Evolutionary conservation across 2,888 invertebrate genomes (phyloP).

Genomic region (Silvanus unidentatus): DNA sequence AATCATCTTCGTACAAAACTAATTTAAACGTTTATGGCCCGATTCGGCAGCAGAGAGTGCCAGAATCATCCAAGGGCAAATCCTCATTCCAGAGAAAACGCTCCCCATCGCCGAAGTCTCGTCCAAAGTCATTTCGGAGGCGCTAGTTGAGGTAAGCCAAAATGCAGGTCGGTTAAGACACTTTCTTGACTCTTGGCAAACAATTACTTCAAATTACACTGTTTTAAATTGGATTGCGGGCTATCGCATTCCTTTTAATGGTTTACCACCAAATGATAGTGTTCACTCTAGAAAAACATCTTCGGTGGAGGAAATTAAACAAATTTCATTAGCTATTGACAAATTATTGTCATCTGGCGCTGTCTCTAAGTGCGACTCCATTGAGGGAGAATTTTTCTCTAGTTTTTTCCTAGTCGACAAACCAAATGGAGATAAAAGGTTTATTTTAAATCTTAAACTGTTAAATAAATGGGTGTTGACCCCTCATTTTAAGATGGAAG

Average conservation of each 20-base stretch:
- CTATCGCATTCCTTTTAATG: constrained; percentile 5
- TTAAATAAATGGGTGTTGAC: constrained; percentile 21
- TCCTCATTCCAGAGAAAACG: too few species aligned
- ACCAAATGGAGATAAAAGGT: constrained; percentile 13
- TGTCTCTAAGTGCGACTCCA: constrained; percentile 1
- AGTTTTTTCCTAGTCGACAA: constrained; percentile 12
- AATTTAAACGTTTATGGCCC: too few species aligned
- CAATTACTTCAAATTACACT: not conserved
- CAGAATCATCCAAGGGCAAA: too few species aligned
- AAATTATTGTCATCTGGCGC: constrained; percentile 3
- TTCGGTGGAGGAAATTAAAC: not conserved
- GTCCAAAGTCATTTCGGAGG: too few species aligned
- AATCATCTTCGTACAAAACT: not conserved
- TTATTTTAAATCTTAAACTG: constrained; percentile 22
- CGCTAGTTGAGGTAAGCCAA: too few species aligned
- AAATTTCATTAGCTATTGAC: not conserved
- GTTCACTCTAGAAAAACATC: not conserved
- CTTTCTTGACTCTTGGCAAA: too few species aligned
- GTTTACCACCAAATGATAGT: not conserved
- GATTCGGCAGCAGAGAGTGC: too few species aligned
- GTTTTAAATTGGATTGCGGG: constrained; percentile 2
- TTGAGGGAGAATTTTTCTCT: constrained; percentile 6
- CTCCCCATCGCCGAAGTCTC: too few species aligned
- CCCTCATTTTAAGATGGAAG: constrained; percentile 28
- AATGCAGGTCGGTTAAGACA: too few species aligned